phyloP scores from a whole-genome alignment of 2,888 invertebrate genomes.

The Mesorhabditis sp. region DNA sequence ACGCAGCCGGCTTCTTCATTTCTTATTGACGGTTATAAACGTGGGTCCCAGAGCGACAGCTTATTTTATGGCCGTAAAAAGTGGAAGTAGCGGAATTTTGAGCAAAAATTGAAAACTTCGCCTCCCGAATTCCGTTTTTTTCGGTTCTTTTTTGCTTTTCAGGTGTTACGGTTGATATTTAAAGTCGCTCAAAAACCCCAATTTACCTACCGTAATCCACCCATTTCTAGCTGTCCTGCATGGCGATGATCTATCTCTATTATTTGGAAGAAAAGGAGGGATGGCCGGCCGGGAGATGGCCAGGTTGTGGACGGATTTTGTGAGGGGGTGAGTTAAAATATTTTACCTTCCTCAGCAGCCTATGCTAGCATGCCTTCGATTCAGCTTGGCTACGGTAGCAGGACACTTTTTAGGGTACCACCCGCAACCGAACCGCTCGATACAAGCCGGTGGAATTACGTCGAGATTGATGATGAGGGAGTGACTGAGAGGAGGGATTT shows the following conservation, averaged over 20 bases:
- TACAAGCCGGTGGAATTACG: not conserved
- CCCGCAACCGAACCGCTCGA: not conserved
- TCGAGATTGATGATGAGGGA: not conserved
- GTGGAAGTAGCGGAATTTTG: too few species aligned
- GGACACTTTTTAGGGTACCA: too few species aligned
- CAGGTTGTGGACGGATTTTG: not conserved
- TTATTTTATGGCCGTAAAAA: not conserved
- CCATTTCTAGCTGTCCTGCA: not conserved
- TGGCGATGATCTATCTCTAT: not conserved
- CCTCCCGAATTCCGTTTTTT: too few species aligned
- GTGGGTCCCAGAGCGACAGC: not conserved
- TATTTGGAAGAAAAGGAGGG: not conserved
- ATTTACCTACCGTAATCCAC: too few species aligned
- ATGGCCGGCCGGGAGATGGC: not conserved
- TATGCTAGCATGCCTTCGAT: too few species aligned
- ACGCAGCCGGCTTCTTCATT: not conserved
- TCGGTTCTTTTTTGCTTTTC: too few species aligned
- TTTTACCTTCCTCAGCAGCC: not conserved
- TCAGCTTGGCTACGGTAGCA: too few species aligned
- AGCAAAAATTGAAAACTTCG: too few species aligned
- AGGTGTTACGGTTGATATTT: too few species aligned
- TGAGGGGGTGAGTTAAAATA: not conserved
- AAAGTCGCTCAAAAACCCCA: too few species aligned
- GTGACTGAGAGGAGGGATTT: constrained; percentile 2
- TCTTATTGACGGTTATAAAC: not conserved